A percentile compares a stretch with the other conserved stretches of the same genome.
phyloP scores from a whole-genome alignment of 2,888 invertebrate genomes.

The Macrosiphum euphorbiae region DNA sequence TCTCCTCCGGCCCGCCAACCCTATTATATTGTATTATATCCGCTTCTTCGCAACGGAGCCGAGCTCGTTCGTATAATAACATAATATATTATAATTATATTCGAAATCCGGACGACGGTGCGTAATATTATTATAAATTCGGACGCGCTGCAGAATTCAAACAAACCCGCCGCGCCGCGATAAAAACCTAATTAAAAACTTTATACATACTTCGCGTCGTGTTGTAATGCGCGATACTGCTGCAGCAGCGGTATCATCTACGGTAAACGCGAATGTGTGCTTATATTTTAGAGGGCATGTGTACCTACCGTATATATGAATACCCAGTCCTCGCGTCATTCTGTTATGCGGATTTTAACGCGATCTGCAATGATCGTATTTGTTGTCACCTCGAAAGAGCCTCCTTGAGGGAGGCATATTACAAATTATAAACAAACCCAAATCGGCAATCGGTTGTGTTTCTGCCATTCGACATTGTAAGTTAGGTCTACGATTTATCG shows the following conservation, averaged over 20 bases:
- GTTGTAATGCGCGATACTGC: background rate
- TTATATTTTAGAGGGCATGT: background rate
- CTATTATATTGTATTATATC: background rate
- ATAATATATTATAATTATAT: slow-evolving; percentile 20
- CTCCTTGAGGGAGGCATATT: background rate
- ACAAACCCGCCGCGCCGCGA: slow-evolving; percentile 24
- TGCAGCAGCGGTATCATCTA: background rate
- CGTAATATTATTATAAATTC: slow-evolving; percentile 8
- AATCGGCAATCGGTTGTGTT: background rate
- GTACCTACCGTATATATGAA: too few species aligned
- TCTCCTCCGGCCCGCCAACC: slow-evolving; percentile 29
- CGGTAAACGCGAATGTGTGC: background rate
- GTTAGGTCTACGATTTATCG: background rate
- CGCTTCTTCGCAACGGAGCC: background rate
- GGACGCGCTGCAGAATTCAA: background rate
- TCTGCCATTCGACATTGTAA: background rate
- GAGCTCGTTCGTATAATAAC: background rate
- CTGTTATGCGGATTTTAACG: background rate
- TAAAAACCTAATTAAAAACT: slow-evolving; percentile 52
- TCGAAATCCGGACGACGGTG: background rate
- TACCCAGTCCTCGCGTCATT: background rate
- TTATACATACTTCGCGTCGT: background rate
- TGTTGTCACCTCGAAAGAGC: background rate
- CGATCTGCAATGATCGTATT: background rate
- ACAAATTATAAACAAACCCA: background rate